A percentile compares a stretch with the other conserved stretches of the same genome.
Conservation (phyloP, 2,113 vertebrate species). For the Solea senegalensis region DNA sequence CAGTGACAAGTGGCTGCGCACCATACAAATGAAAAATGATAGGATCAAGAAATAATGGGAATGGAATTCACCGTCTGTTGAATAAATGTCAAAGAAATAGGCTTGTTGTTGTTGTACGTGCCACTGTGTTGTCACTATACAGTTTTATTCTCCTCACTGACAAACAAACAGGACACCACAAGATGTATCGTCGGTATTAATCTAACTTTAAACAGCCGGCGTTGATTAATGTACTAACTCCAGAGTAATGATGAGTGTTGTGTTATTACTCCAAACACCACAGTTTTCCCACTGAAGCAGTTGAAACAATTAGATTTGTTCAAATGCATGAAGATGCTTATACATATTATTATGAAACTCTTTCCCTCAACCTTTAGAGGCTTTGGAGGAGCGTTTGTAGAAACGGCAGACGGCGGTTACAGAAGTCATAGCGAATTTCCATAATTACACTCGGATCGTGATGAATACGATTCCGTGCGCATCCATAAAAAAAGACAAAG, state of each 20-base stretch:
- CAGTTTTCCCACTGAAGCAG: conserved; percentile 39
- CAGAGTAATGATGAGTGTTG: conserved; percentile 25
- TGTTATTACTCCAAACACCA: conserved; percentile 28
- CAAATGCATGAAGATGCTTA: conserved; percentile 41
- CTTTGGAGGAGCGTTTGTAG: conserved; percentile 37
- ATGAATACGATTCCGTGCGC: conserved; percentile 60
- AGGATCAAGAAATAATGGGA: background rate
- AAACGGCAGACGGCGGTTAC: conserved; percentile 41
- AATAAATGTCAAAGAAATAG: conserved; percentile 10
- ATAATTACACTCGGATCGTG: conserved; percentile 60
- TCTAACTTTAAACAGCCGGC: conserved; percentile 9
- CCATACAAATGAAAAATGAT: conserved; percentile 1
- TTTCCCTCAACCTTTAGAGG: conserved; percentile 31
- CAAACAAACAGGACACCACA: conserved; percentile 7
- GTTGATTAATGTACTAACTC: conserved; percentile 28
- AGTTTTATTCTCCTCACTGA: background rate
- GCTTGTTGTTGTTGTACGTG: background rate
- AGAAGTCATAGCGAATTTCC: conserved; percentile 62
- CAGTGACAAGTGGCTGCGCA: background rate
- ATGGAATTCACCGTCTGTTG: conserved; percentile 3
- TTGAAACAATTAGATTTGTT: conserved; percentile 35
- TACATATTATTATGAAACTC: conserved; percentile 50
- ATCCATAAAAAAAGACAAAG: conserved; percentile 54
- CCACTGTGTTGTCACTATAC: background rate
- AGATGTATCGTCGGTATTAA: conserved; percentile 25